Percentiles rank a stretch among this genome's conserved stretches.
phyloP scores from a whole-genome alignment of 2,888 invertebrate genomes.

The Spialia ferax region DNA sequence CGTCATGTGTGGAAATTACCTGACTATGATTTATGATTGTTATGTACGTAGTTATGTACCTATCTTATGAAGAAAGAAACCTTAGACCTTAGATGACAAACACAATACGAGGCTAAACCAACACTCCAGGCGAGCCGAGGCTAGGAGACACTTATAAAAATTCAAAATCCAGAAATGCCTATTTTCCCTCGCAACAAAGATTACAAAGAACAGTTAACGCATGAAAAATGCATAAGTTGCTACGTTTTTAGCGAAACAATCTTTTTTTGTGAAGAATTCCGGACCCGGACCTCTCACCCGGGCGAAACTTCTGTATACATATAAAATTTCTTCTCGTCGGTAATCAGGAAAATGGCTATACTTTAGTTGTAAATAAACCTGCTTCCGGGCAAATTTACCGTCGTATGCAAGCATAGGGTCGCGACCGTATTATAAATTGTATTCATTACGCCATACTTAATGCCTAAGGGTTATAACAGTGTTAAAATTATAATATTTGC shows the following conservation, averaged over 20 bases:
- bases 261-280: neutral
- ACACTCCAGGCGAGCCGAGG: neutral
- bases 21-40: too few species aligned
- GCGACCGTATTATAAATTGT: neutral
- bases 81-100: neutral
- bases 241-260: neutral
- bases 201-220: neutral
- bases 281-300: neutral
- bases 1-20: too few species aligned
- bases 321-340: constrained; percentile 9
- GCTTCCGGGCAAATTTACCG: neutral
- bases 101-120: neutral
- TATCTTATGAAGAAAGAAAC: neutral
- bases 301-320: neutral
- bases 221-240: constrained; percentile 19
- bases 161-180: neutral
- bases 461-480: neutral
- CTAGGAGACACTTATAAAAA: neutral
- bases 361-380: neutral
- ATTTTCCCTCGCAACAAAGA: neutral
- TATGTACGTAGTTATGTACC: neutral
- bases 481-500: too few species aligned
- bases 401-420: neutral
- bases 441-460: neutral
- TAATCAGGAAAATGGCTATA: neutral